Percentiles rank a stretch among this genome's conserved stretches.
Evolutionary conservation across 2,888 invertebrate species (phyloP).

Genomic region (Thecophora atra): DNA sequence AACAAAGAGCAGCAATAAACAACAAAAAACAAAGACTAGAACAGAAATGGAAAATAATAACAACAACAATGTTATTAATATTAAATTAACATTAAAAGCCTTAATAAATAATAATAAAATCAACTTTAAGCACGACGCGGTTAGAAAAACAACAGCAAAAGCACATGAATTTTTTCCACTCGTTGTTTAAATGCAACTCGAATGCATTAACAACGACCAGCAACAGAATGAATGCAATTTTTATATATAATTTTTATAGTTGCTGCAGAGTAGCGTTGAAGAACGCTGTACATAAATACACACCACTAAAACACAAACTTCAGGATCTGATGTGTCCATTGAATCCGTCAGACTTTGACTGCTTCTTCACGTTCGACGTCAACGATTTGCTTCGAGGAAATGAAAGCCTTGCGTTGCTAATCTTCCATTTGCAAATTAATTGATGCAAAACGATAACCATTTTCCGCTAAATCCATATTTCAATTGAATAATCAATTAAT

Average conservation of each 20-base stretch:
- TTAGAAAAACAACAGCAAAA: conserved; percentile 3
- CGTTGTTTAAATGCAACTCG: background rate
- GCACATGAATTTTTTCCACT: background rate
- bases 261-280: background rate
- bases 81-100: background rate
- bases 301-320: background rate
- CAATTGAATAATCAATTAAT: too few relatives aligned
- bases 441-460: too few relatives aligned
- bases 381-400: too few relatives aligned
- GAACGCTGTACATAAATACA: background rate
- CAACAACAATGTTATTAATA: background rate
- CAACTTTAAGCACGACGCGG: background rate
- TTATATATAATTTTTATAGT: background rate
- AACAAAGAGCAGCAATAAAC: background rate
- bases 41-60: background rate
- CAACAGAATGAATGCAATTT: conserved; percentile 6
- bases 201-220: background rate
- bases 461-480: too few relatives aligned
- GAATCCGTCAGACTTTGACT: background rate
- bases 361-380: too few relatives aligned
- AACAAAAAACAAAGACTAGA: background rate
- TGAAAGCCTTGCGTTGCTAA: too few relatives aligned
- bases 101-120: background rate
- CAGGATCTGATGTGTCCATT: too few relatives aligned
- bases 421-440: too few relatives aligned